Evolutionary conservation across 2,113 vertebrate species (phyloP).

Genomic region (Gasterosteus aculeatus): DNA sequence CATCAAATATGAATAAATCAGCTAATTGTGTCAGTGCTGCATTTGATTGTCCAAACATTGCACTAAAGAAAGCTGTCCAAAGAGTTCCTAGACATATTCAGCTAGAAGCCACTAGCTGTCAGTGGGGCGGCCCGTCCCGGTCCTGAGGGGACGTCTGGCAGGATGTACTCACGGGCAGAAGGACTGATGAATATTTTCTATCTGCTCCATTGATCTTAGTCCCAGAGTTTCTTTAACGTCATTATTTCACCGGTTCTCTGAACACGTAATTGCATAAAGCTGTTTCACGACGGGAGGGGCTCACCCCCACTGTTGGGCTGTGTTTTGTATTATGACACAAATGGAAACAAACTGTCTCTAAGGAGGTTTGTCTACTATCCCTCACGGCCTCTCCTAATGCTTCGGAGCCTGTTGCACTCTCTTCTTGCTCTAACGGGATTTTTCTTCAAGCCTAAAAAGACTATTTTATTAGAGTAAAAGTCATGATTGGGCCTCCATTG

Average conservation of each 20-base stretch:
- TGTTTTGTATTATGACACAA: conserved; percentile 74
- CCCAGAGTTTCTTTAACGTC: conserved; percentile 63
- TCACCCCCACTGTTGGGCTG: conserved; percentile 54
- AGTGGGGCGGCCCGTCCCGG: conserved; percentile 16
- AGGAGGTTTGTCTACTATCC: conserved; percentile 66
- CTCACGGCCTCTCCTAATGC: conserved; percentile 52
- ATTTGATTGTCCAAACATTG: not conserved
- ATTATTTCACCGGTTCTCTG: conserved; percentile 61
- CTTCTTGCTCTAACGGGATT: conserved; percentile 6
- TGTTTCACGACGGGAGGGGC: conserved; percentile 49
- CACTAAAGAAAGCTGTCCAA: not conserved
- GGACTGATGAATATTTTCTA: conserved; percentile 61
- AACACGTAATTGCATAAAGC: conserved; percentile 73
- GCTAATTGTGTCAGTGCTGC: not conserved
- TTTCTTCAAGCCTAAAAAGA: too few relatives aligned
- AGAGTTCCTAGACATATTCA: conserved; percentile 1
- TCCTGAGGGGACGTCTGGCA: conserved; percentile 45
- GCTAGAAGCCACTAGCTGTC: conserved; percentile 10
- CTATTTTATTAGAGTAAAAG: not conserved
- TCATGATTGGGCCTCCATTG: not conserved
- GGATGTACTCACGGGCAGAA: conserved; percentile 38
- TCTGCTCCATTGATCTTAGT: conserved; percentile 62
- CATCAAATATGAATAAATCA: not conserved
- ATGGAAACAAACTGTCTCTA: conserved; percentile 74
- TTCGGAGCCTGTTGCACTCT: conserved; percentile 37